phyloP scores from a whole-genome alignment of 2,113 vertebrate species.

The Aldabrachelys gigantea region DNA sequence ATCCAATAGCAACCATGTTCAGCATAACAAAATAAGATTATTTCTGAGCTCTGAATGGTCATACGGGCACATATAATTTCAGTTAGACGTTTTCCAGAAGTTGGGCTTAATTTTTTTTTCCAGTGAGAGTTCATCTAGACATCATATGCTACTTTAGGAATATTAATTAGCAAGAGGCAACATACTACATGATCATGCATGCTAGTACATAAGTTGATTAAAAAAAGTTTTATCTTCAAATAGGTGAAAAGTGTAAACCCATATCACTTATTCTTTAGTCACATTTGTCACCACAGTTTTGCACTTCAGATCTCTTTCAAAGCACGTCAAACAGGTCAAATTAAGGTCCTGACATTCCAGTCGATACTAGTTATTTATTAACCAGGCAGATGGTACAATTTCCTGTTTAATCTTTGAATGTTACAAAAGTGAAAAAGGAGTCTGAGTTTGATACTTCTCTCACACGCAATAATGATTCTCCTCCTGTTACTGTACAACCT shows the following conservation, averaged over 20 bases:
- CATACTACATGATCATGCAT: conserved; percentile 78
- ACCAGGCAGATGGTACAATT: conserved; percentile 1
- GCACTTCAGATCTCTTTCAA: conserved; percentile 39
- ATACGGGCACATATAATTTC: conserved; percentile 5
- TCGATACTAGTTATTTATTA: conserved; percentile 30
- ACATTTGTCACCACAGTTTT: conserved; percentile 50
- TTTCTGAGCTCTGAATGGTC: conserved; percentile 61
- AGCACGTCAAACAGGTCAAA: neutral
- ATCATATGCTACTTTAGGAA: neutral
- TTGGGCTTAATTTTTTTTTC: conserved; percentile 28
- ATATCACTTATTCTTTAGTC: conserved; percentile 13
- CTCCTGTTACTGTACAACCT: neutral
- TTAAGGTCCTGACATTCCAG: neutral
- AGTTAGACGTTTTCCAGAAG: conserved; percentile 71
- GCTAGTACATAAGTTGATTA: conserved; percentile 77
- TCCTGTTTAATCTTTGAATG: conserved; percentile 34
- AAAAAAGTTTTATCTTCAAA: conserved; percentile 66
- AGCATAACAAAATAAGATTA: conserved; percentile 61
- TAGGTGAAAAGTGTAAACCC: conserved; percentile 59
- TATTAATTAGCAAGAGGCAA: conserved; percentile 74
- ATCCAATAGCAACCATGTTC: conserved; percentile 61
- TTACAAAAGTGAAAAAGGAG: conserved; percentile 41
- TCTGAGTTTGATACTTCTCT: conserved; percentile 11
- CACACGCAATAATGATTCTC: neutral
- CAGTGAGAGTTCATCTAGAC: conserved; percentile 47